Conservation (phyloP, 2,113 vertebrate genomes). For the Chaetodon auriga region DNA sequence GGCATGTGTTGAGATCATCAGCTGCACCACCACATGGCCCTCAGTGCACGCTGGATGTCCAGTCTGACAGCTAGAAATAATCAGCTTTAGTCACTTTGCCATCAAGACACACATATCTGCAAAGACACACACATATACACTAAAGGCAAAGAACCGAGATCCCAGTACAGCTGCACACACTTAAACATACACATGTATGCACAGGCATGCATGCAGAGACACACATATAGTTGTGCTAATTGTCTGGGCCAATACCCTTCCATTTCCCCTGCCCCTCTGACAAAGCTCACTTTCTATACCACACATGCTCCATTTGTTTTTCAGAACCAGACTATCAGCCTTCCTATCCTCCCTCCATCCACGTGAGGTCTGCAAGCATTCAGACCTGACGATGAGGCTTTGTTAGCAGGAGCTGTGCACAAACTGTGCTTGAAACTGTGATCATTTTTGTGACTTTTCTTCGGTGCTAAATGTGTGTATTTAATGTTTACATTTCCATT, state of each 20-base stretch:
- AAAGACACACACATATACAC: conserved; percentile 6
- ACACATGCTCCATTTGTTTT: conserved; percentile 42
- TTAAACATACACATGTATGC: neutral
- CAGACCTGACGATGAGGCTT: neutral
- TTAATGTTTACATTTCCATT: neutral
- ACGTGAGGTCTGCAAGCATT: too few relatives aligned
- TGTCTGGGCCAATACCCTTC: neutral
- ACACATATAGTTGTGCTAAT: neutral
- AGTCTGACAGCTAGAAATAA: conserved; percentile 71
- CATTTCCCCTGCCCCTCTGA: conserved; percentile 12
- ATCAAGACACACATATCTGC: conserved; percentile 14
- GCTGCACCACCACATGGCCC: conserved; percentile 47
- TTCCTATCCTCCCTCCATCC: neutral
- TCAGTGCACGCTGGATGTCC: conserved; percentile 62
- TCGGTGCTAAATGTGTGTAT: too few relatives aligned
- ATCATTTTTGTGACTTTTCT: neutral
- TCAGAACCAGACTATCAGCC: conserved; percentile 15
- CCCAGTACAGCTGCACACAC: conserved; percentile 13
- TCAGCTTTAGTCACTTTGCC: conserved; percentile 50
- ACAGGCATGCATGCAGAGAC: neutral
- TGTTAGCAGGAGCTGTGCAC: neutral
- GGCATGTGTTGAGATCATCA: conserved; percentile 77
- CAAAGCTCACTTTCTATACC: conserved; percentile 37
- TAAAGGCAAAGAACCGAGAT: conserved; percentile 9
- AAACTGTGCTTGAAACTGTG: neutral